Percentiles rank a stretch among this genome's conserved stretches.
Conservation (phyloP, 92 coral and sea anemone species). For the Muricea muricata region DNA sequence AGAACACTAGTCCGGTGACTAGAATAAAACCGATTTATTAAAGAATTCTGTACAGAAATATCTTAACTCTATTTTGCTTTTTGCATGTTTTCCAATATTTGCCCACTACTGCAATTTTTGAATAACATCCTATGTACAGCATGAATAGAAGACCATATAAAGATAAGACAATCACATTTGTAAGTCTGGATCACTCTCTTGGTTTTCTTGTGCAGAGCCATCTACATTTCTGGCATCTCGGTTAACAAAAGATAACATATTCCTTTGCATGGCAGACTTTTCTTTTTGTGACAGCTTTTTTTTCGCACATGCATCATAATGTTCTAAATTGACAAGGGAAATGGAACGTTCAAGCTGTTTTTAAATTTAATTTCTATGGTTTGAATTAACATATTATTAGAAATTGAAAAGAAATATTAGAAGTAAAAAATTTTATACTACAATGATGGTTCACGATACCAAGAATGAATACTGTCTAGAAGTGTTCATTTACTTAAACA, state of each 20-base stretch:
- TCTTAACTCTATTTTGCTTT: slow-evolving; percentile 2
- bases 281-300: slow-evolving; percentile 28
- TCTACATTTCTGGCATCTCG: slow-evolving; percentile 1
- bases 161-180: slow-evolving; percentile 39
- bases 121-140: too few relatives aligned
- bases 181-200: slow-evolving; percentile 50
- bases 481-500: too few relatives aligned
- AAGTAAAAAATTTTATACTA: too few relatives aligned
- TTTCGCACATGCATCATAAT: slow-evolving; percentile 38
- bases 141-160: too few relatives aligned
- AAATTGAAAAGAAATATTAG: too few relatives aligned
- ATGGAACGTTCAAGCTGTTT: too few relatives aligned
- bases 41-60: slow-evolving; percentile 5
- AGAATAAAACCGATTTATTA: slow-evolving; percentile 3
- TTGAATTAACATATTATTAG: too few relatives aligned
- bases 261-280: slow-evolving; percentile 39
- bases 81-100: not conserved
- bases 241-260: slow-evolving; percentile 38
- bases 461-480: too few relatives aligned
- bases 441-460: too few relatives aligned
- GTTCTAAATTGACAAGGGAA: slow-evolving; percentile 32
- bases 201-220: slow-evolving; percentile 21
- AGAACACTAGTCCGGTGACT: too few relatives aligned
- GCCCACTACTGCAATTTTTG: not conserved
- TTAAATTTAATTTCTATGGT: too few relatives aligned